A percentile compares a stretch with the other conserved stretches of the same genome.
phyloP scores from a whole-genome alignment of 2,888 invertebrate genomes.

The Oscheius onirici region DNA sequence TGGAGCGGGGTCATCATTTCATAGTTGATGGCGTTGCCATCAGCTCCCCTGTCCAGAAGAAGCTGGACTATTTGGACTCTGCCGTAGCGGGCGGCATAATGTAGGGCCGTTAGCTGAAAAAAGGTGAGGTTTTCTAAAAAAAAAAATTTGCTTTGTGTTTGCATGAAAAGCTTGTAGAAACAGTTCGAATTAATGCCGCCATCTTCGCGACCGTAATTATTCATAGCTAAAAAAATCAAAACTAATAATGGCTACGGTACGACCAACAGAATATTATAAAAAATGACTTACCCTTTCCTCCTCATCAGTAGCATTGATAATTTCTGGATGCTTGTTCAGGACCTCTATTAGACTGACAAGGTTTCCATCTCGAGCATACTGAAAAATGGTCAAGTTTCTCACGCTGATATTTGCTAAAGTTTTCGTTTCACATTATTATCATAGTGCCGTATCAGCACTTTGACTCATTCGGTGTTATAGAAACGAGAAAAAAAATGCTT shows the following conservation, averaged over 20 bases:
- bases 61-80: slow-evolving; percentile 37
- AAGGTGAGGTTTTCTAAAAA: neutral
- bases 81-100: slow-evolving; percentile 51
- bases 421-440: no score
- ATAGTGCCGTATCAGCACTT: no score
- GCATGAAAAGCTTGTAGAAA: no score
- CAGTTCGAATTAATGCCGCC: no score
- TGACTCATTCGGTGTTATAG: no score
- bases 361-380: slow-evolving; percentile 27
- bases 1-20: slow-evolving; percentile 49
- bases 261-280: no score
- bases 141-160: neutral
- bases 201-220: no score
- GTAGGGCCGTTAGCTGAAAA: slow-evolving; percentile 48
- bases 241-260: no score
- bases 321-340: neutral
- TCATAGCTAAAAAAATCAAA: no score
- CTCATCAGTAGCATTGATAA: slow-evolving; percentile 8
- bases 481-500: no score
- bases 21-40: slow-evolving; percentile 31
- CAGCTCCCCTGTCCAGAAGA: slow-evolving; percentile 38
- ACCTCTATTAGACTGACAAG: neutral
- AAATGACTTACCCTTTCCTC: neutral
- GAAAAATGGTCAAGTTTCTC: no score
- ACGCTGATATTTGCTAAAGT: no score